These are phyloP conservation scores for Dreissena rostriformis DNA, from an alignment of 1,140 invertebrate species.

Conservation along the genomic window DNA sequence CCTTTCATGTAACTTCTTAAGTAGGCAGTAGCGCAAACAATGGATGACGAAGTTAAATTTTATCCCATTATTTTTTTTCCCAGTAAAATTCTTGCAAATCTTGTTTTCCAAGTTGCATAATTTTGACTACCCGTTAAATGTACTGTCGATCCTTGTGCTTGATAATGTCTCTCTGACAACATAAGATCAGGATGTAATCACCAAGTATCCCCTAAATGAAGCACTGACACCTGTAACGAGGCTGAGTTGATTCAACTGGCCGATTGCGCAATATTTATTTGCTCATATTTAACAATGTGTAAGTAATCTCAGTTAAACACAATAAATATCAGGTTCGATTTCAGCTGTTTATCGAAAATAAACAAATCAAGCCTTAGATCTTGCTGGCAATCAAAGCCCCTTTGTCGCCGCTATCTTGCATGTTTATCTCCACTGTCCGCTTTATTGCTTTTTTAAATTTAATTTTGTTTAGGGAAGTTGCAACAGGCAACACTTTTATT, in stretches of 20 bases:
- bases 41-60: background rate
- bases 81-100: background rate
- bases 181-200: no score
- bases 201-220: conserved; percentile 74
- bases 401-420: no score
- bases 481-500: background rate
- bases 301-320: no score
- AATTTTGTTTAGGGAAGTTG: background rate
- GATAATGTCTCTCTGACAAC: no score
- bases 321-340: background rate
- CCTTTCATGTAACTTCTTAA: no score
- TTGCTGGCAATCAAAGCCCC: no score
- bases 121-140: no score
- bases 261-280: background rate
- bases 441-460: background rate
- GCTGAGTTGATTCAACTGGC: background rate
- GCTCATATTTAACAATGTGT: background rate
- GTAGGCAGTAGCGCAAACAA: background rate
- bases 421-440: background rate
- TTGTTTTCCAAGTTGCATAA: conserved; percentile 15
- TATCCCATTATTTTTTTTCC: conserved; percentile 1
- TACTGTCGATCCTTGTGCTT: no score
- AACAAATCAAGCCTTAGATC: background rate
- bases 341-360: background rate
- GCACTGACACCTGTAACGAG: background rate